Evolutionary conservation across 2,797 vertebrate genomes (phyloP), one percentile per base, ranked within the genome.

Genomic region (Ptychobarbus kaznakovi): DNA sequence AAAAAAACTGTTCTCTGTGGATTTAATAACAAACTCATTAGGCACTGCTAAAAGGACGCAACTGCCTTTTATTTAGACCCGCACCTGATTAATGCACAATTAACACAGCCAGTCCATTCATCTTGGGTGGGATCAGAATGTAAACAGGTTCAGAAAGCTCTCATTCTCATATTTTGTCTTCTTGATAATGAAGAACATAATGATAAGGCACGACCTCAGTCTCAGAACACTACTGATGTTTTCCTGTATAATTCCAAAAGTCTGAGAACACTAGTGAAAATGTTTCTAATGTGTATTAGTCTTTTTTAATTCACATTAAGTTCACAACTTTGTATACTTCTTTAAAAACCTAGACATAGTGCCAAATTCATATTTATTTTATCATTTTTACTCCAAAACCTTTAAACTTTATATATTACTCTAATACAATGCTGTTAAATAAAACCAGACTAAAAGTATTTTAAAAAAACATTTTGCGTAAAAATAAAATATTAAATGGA

Each of bases 11-110:
- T 93, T 92, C 93, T 93, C 93, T 86, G 91, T 92, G 92, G 93
- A 94, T 95, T 95, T 94, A 95, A 95, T 95, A 95, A 94, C 93
- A 94, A 95, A 95, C 93, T 94, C 94, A 95, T 96, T 95, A 96
- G 88, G 90, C 90, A 91, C 88, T 86, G 91, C 94, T 94, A 95
- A 95, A 93, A 94, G 93, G 93, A 93, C 82, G 91, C 92, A 96
- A 95, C 94, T 94, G 93, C 91, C 93, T 94, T 95, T 95, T 95
- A 96, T 95, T 96, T 96, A 95, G 94, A 94, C 92, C 94, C 93
- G 93, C 93, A 94, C 93, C 94, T 94, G 94, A 96, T 95, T 96
- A 95, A 94, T 93, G 90, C 92, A 92, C 93, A 95, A 95, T 95
- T 96, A 95, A 93, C 93, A 92, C 89, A 93, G 74, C 88, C 89